phyloP scores from a whole-genome alignment of 2,113 vertebrate species.

The Calypte anna region DNA sequence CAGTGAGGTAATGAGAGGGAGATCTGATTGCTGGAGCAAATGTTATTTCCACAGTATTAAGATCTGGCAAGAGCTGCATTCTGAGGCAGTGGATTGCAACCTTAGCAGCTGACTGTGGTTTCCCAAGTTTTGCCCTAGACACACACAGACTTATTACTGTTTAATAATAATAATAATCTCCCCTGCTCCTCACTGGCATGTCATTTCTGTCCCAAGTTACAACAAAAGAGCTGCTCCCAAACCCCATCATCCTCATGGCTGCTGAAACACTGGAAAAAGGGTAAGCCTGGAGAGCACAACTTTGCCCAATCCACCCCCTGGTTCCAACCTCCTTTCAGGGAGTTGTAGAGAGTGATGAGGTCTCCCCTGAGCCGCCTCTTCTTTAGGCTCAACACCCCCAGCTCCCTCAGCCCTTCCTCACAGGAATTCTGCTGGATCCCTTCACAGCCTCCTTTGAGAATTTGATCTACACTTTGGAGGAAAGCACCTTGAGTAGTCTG shows the following conservation, averaged over 20 bases:
- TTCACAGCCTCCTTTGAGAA: too few relatives aligned
- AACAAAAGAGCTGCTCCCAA: background rate
- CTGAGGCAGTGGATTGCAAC: background rate
- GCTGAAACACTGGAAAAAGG: background rate
- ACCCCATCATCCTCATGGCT: background rate
- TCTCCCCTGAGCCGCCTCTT: too few relatives aligned
- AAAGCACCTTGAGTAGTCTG: background rate
- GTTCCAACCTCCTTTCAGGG: too few relatives aligned
- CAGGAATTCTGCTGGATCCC: too few relatives aligned
- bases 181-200: background rate
- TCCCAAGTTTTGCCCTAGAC: fast-evolving
- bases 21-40: conserved; percentile 58
- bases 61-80: background rate
- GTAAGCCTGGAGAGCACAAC: background rate
- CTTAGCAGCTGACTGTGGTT: background rate
- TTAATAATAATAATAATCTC: background rate
- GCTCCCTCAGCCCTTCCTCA: too few relatives aligned
- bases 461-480: background rate
- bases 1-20: conserved; percentile 29
- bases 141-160: background rate
- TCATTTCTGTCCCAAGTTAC: background rate
- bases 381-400: too few relatives aligned
- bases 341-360: too few relatives aligned
- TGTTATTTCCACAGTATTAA: conserved; percentile 47
- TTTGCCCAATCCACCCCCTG: too few relatives aligned